phyloP scores from a whole-genome alignment of 2,113 vertebrate genomes.

The Hemiprocne comata region DNA sequence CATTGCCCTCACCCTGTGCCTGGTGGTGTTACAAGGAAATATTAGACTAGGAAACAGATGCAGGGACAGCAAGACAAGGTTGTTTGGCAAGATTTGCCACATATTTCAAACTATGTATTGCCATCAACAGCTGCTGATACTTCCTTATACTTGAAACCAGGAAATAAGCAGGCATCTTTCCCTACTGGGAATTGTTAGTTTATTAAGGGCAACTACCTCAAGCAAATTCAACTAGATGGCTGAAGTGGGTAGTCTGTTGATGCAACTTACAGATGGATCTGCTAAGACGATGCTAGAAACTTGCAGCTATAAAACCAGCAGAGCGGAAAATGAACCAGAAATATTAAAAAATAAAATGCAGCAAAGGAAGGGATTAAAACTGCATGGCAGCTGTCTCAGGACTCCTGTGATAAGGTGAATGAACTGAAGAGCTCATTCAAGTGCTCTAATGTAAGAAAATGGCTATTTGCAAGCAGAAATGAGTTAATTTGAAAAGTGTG shows the following conservation, averaged over 20 bases:
- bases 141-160: neutral
- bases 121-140: neutral
- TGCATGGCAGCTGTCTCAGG: constrained; percentile 53
- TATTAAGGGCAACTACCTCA: neutral
- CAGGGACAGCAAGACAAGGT: neutral
- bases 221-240: neutral
- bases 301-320: constrained; percentile 59
- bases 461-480: constrained; percentile 40
- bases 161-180: neutral
- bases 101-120: neutral
- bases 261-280: constrained; percentile 41
- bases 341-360: constrained; percentile 32
- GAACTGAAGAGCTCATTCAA: constrained; percentile 22
- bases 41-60: neutral
- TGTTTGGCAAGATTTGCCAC: neutral
- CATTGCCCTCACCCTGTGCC: neutral
- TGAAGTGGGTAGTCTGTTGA: neutral
- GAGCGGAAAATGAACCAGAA: constrained; percentile 71
- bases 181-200: neutral
- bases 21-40: neutral
- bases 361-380: constrained; percentile 48
- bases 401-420: constrained; percentile 54
- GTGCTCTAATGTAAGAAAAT: constrained; percentile 9
- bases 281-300: constrained; percentile 18
- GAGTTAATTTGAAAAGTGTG: constrained; percentile 9